Evolutionary conservation across 2,113 vertebrate genomes (phyloP), one percentile per base, ranked within the genome.

Genomic region (Triplophysa rosa): DNA sequence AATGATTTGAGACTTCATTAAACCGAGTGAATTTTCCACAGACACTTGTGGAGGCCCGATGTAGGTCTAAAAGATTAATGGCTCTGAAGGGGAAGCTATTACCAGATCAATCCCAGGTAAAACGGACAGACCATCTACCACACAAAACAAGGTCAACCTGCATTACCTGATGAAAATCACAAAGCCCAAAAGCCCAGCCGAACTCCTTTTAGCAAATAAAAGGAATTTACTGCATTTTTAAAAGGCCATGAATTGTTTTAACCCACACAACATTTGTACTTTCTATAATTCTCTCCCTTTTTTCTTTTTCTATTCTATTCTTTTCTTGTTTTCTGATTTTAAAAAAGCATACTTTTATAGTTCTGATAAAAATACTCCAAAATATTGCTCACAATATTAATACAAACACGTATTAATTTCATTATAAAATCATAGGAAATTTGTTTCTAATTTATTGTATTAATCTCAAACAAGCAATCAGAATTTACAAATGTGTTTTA

Each of bases 31-130:
- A 23, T 67, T 19, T 79, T 49, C 19, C 23, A 63, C 13, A 37
- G 77, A 75, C 24, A 33, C 24, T 64, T 63, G 24, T 70, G 47
- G 58, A 70, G 24, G 14, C 37, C 72, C 5, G n/a, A 71, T 26
- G 42, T 49, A 23, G 71, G 24, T 19, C 67, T 70, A 79, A 66
- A 80, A 80, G 82, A 80, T 77, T 77, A 80, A 83, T 54, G 58
- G 71, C 66, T 47, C 65, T 68, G 45, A 59, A 65, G 37, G 37
- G 24, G 66, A 76, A 59, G 72, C 72, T 70, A 80, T 80, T 80
- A 80, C 70, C 77, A 66, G 82, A 80, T 83, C 77, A 80, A 66
- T 77, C 65, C 52, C 7, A 82, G 62, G 68, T 73, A 82, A 78
- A 78, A 54, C 63, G 23, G 54, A 59, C 29, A 59, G 52, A 79